These are phyloP conservation scores for Megalonaias nervosa DNA, from an alignment of 1,140 invertebrate genomes.

Conservation along the genomic window DNA sequence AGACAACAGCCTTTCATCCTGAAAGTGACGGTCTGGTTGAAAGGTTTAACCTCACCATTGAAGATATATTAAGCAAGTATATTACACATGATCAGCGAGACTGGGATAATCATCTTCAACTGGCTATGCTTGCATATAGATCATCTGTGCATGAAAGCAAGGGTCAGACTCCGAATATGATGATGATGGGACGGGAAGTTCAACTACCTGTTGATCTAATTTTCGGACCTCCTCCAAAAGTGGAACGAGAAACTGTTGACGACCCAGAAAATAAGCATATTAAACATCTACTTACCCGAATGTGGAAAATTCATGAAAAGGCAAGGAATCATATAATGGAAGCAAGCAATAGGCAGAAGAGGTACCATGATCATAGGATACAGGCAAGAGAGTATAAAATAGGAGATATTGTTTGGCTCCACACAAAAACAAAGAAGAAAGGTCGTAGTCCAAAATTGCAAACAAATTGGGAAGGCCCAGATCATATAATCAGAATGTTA, in stretches of 20 bases:
- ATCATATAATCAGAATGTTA: too few relatives aligned
- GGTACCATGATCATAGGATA: too few relatives aligned
- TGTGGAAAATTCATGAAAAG: too few relatives aligned
- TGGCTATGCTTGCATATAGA: conserved; percentile 26
- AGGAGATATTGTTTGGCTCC: too few relatives aligned
- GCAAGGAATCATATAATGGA: too few relatives aligned
- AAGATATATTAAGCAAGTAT: conserved; percentile 20
- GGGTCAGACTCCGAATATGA: conserved; percentile 16
- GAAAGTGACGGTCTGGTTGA: conserved; percentile 38
- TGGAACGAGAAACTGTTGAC: not conserved
- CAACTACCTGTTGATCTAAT: conserved; percentile 18
- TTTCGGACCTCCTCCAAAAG: conserved; percentile 1
- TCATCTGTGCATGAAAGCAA: conserved; percentile 14
- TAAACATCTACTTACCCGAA: too few relatives aligned
- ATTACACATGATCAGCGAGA: conserved; percentile 13
- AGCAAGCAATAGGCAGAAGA: too few relatives aligned
- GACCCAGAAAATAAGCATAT: too few relatives aligned
- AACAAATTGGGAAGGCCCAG: too few relatives aligned
- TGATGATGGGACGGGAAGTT: conserved; percentile 35
- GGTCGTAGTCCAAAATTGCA: too few relatives aligned
- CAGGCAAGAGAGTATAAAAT: too few relatives aligned
- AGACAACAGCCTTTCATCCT: conserved; percentile 36
- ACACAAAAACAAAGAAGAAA: too few relatives aligned
- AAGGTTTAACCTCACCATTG: conserved; percentile 38
- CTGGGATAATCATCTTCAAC: conserved; percentile 30